These are phyloP conservation scores for Meteorus cinctellus DNA, from an alignment of 2,888 invertebrate genomes.

Conservation along the genomic window DNA sequence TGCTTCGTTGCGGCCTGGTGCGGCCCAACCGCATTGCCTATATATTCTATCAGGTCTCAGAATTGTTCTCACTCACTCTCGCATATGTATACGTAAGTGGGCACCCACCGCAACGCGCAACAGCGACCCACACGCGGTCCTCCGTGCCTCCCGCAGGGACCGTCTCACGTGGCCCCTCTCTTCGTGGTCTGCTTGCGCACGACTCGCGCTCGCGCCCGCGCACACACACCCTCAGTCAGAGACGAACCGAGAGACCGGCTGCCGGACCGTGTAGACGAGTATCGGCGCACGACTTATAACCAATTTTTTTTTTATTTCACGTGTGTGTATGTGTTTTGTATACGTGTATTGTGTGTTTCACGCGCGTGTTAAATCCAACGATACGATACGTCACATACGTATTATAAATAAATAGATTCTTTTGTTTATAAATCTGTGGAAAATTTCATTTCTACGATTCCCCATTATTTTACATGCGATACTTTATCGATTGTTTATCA, in stretches of 20 bases:
- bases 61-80: conserved; percentile 18
- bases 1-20: conserved; percentile 26
- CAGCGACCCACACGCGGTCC: conserved; percentile 57
- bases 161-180: conserved; percentile 68
- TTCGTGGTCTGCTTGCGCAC: conserved; percentile 54
- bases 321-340: conserved; percentile 18
- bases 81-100: conserved; percentile 25
- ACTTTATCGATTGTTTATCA: background rate
- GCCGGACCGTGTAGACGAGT: conserved; percentile 54
- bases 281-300: conserved; percentile 39
- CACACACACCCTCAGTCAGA: conserved; percentile 69
- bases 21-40: conserved; percentile 39
- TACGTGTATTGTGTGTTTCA: conserved; percentile 7
- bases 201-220: conserved; percentile 64
- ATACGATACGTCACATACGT: background rate
- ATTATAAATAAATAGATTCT: background rate
- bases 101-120: conserved; percentile 35
- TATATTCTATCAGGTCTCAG: conserved; percentile 9
- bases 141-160: conserved; percentile 72
- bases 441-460: background rate
- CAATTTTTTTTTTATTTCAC: background rate
- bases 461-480: background rate
- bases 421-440: background rate
- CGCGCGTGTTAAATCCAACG: background rate
- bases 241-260: conserved; percentile 69